These are phyloP conservation scores for Corythornis madagascariensis DNA, from an alignment of 2,113 vertebrate species.

Conservation along the genomic window DNA sequence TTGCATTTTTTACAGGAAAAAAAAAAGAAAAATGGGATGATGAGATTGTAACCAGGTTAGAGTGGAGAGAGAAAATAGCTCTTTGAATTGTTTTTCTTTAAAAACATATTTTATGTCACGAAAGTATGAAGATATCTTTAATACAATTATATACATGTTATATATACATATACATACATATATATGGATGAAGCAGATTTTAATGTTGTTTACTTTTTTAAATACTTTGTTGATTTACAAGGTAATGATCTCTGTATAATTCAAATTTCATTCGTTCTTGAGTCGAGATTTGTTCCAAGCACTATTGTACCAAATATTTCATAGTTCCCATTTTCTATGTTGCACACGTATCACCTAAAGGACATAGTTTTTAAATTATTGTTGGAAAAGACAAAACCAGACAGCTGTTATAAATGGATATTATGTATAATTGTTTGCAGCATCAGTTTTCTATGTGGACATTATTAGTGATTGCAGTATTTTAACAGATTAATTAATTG, in stretches of 20 bases:
- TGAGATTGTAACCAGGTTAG: constrained; percentile 84
- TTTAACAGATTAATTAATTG: constrained; percentile 82
- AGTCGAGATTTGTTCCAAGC: constrained; percentile 85
- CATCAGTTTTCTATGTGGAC: constrained; percentile 83
- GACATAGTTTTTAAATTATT: constrained; percentile 86
- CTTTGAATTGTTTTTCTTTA: constrained; percentile 82
- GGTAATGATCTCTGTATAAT: constrained; percentile 83
- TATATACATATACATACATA: constrained; percentile 84
- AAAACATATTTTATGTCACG: constrained; percentile 86
- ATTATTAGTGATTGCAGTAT: constrained; percentile 86
- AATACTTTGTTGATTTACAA: constrained; percentile 85
- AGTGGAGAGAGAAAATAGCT: constrained; percentile 80
- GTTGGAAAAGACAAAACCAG: constrained; percentile 74
- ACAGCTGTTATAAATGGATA: constrained; percentile 83
- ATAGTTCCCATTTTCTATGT: constrained; percentile 87
- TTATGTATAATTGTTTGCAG: constrained; percentile 84
- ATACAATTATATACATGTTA: constrained; percentile 84
- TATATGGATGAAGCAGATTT: constrained; percentile 86
- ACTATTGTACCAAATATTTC: constrained; percentile 89
- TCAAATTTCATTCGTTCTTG: constrained; percentile 81
- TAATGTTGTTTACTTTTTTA: constrained; percentile 89
- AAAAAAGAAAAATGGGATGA: constrained; percentile 68
- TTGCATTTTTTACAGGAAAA: constrained; percentile 64
- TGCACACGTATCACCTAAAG: constrained; percentile 82
- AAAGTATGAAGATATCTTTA: constrained; percentile 84